Conservation (phyloP, 2,797 vertebrate species). For the Luscinia megarhynchos region DNA sequence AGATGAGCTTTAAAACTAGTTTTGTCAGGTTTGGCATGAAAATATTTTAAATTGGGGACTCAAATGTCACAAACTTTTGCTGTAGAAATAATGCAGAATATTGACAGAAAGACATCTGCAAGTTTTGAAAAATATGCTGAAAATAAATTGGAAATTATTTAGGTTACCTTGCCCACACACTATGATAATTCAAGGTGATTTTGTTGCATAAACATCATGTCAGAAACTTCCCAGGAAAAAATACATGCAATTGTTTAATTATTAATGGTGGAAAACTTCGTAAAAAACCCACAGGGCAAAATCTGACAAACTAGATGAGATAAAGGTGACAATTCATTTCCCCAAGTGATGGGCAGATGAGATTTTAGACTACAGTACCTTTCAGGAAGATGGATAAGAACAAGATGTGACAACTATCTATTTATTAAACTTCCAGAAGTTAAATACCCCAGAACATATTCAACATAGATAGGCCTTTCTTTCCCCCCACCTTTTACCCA, state of each 20-base stretch:
- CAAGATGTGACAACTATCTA: not conserved
- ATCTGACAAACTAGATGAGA: not conserved
- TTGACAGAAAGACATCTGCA: not conserved
- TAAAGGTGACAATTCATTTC: not conserved
- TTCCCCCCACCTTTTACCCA: not conserved
- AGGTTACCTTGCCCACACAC: not conserved
- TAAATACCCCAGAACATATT: not conserved
- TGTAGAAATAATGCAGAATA: not conserved
- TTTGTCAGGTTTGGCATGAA: not conserved
- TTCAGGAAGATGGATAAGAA: not conserved
- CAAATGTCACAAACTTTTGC: not conserved
- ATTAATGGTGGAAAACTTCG: not conserved
- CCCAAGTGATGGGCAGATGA: not conserved
- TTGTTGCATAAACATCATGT: not conserved
- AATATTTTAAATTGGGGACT: not conserved
- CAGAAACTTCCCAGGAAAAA: not conserved
- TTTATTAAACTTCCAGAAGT: not conserved
- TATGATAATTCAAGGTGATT: not conserved
- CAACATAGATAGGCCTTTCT: not conserved
- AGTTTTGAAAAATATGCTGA: not conserved
- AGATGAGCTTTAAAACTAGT: not conserved
- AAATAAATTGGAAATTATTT: not conserved
- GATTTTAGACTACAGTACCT: not conserved
- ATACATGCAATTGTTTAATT: not conserved
- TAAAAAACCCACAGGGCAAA: not conserved